Evolutionary conservation across 2,888 invertebrate species (phyloP).

Genomic region (Erynnis tages): DNA sequence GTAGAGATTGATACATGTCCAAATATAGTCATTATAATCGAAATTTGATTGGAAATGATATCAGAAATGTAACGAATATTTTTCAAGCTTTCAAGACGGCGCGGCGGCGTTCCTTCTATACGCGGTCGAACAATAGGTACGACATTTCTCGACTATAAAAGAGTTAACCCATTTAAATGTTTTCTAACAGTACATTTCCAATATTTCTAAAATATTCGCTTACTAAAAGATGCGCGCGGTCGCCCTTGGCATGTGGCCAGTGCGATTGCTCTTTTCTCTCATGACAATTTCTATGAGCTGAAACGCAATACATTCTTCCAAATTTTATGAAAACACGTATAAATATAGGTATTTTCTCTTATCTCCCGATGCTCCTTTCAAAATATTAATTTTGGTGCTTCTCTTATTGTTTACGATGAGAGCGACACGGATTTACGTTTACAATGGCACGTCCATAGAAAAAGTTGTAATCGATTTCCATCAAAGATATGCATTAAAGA

Average conservation of each 20-base stretch:
- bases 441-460: too few species aligned
- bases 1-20: too few species aligned
- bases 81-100: too few species aligned
- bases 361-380: neutral
- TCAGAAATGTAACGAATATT: too few species aligned
- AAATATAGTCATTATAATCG: too few species aligned
- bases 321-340: conserved; percentile 10
- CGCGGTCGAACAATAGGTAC: neutral
- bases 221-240: conserved; percentile 67
- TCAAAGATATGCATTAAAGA: neutral
- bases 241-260: conserved; percentile 72
- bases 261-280: conserved; percentile 68
- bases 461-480: neutral
- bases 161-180: conserved; percentile 11
- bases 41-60: too few species aligned
- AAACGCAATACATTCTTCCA: conserved; percentile 51
- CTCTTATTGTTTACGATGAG: neutral
- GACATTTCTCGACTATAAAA: neutral
- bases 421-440: too few species aligned
- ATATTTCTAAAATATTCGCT: conserved; percentile 71
- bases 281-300: conserved; percentile 65
- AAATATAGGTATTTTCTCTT: neutral
- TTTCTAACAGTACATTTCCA: conserved; percentile 41
- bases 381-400: neutral
- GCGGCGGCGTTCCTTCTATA: neutral